Base-by-base conservation (phyloP, 2,888 invertebrate genomes). In the Zygaena filipendulae region DNA sequence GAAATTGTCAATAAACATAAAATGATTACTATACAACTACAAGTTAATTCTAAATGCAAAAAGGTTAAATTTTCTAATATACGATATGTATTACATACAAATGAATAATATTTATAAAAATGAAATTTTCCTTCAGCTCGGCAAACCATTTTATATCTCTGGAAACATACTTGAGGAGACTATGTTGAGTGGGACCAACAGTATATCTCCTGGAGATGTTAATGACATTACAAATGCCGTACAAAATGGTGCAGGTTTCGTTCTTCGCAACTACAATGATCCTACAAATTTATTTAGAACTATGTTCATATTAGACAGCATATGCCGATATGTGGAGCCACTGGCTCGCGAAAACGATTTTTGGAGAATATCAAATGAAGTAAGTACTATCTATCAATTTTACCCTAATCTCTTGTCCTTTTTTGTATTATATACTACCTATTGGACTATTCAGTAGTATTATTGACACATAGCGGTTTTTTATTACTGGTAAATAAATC, bases 71-170 rank as follows among this genome's bases (percentile, higher is more conserved):
- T n/a, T n/a, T n/a, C n/a, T n/a, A n/a, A n/a, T n/a, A n/a, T n/a
- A n/a, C n/a, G n/a, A n/a, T n/a, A n/a, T n/a, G n/a, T n/a, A n/a
- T n/a, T 24, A 16, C 8, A 23, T 4, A 18, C 18, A 18, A 18
- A 18, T 4, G 5, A 6, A 18, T 6, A 6, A n/a, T n/a, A n/a
- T n/a, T n/a, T n/a, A n/a, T n/a, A n/a, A n/a, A n/a, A n/a, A n/a
- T n/a, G n/a, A n/a, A 16, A 16, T 10, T 22, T 12, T 21, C 25
- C 31, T 38, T 14, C 35, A 53, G 57, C 20, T 11, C 9, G 51
- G 52, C 0, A 54, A 47, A 35, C 52, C 53, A 9, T 46, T 53
- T 10, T 58, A 34, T 29, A 27, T 55, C 32, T 54, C 58, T 1
- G 58, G 58, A 0, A 43, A 49, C 21, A 35, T 58, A 12, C 32